phyloP scores from a whole-genome alignment of 2,797 vertebrate species.

The Aythya fuligula region DNA sequence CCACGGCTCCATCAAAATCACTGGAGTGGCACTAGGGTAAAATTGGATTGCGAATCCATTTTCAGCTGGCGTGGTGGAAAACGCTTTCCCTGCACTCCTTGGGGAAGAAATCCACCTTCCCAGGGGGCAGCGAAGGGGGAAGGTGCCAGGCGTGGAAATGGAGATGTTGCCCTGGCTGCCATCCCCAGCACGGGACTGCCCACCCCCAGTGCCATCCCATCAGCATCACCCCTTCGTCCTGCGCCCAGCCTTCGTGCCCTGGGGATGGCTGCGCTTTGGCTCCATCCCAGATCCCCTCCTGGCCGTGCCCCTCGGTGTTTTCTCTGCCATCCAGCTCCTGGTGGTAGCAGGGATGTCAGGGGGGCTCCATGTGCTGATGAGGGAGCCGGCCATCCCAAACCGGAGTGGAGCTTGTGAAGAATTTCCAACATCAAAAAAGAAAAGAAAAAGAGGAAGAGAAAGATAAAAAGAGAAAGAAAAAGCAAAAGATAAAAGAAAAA shows the following conservation, averaged over 20 bases:
- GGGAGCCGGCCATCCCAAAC: background rate
- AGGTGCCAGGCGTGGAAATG: background rate
- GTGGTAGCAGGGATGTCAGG: background rate
- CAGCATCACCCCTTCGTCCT: background rate
- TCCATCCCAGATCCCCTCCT: background rate
- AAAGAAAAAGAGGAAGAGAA: too few relatives aligned
- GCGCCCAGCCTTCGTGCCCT: background rate
- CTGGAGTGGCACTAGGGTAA: slow-evolving; percentile 57
- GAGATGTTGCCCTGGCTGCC: background rate
- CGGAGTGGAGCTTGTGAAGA: background rate
- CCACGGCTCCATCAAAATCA: slow-evolving; percentile 64
- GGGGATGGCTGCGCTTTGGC: background rate
- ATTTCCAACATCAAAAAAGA: too few relatives aligned
- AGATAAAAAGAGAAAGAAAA: too few relatives aligned
- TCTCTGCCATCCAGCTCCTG: background rate
- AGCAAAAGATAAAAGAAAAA: too few relatives aligned
- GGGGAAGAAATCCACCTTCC: slow-evolving; percentile 21
- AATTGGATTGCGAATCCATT: slow-evolving; percentile 61
- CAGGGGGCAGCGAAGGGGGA: background rate
- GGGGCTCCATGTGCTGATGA: background rate
- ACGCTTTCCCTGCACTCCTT: background rate
- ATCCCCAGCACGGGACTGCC: background rate
- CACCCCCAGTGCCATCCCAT: background rate
- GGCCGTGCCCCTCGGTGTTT: background rate
- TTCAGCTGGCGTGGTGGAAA: slow-evolving; percentile 13